Evolutionary conservation across 2,797 vertebrate genomes (phyloP), one percentile per base, ranked within the genome.

Genomic region (Fringilla coelebs): DNA sequence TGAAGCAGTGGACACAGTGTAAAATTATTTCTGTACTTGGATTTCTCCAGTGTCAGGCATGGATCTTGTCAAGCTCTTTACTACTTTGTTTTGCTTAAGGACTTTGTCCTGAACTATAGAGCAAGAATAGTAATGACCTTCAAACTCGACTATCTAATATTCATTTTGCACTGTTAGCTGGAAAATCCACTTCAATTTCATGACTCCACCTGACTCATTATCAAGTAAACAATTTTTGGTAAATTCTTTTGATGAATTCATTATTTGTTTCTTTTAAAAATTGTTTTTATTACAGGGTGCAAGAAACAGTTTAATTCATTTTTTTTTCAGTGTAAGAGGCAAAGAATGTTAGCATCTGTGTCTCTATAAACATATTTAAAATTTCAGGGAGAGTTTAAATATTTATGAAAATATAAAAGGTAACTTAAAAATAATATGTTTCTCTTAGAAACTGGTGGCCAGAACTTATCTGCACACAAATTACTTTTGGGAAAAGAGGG

Each of bases 341-440:
- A 92, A 94, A 83, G 70, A 82, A 43, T 74, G 79, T 80, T 93
- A 85, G 67, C 84, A 89, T 90, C 90, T 0, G 0, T 93, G 63
- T 86, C 73, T 95, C 79, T 93, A 76, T 93, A 97, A 95, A 95
- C 58, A 65, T 93, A 72, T 85, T 93, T 94, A 92, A 85, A 74
- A 94, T 94, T 94, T 94, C 92, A 96, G 79, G 14, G 58, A 89
- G 43, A 57, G 54, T 78, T 74, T 93, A 83, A 90, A 88, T 96
- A 88, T 97, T 86, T 93, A 94, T 96, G 90, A 84, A 88, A 91
- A 89, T 95, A 93, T 73, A 92, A 94, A 94, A 93, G 88, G 90
- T 89, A 76, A 79, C 87, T 91, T 94, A 83, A 95, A 94, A 93
- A 95, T 94, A 96, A 96, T 94, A 92, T 52, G 49, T 96, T 97